These are phyloP conservation scores for Gallinago paraguaiae DNA, from an alignment of 2,113 vertebrate genomes.

Conservation along the genomic window DNA sequence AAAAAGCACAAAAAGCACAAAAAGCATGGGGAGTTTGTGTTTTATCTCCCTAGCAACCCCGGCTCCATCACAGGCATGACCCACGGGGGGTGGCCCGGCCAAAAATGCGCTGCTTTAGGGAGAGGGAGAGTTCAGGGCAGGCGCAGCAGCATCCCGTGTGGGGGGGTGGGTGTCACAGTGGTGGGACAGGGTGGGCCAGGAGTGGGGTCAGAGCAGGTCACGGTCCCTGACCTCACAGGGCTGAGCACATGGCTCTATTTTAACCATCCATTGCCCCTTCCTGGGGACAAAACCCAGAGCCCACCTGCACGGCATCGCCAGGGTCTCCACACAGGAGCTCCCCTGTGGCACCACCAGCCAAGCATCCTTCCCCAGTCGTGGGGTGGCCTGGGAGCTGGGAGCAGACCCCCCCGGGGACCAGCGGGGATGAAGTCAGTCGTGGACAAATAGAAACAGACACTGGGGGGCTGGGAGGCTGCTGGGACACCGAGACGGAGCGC, in stretches of 20 bases:
- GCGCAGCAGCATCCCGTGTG: neutral
- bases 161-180: fast-evolving
- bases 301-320: fast-evolving
- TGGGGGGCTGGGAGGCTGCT: fast-evolving
- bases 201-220: neutral
- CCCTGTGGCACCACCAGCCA: neutral
- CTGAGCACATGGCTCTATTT: neutral
- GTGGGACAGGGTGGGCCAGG: neutral
- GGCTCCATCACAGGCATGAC: neutral
- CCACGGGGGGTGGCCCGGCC: neutral
- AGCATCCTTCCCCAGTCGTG: neutral
- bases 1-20: neutral
- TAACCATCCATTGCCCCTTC: neutral
- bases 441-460: neutral
- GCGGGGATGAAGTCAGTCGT: neutral
- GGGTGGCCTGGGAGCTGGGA: neutral
- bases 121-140: fast-evolving
- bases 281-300: neutral
- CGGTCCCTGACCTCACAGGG: fast-evolving
- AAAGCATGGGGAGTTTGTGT: conserved; percentile 23
- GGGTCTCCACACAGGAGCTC: no score
- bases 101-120: neutral
- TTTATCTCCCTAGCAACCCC: conserved; percentile 43
- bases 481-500: fast-evolving
- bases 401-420: neutral